These are phyloP conservation scores for Pogonus chalceus DNA, from an alignment of 1,140 invertebrate species.

Conservation along the genomic window DNA sequence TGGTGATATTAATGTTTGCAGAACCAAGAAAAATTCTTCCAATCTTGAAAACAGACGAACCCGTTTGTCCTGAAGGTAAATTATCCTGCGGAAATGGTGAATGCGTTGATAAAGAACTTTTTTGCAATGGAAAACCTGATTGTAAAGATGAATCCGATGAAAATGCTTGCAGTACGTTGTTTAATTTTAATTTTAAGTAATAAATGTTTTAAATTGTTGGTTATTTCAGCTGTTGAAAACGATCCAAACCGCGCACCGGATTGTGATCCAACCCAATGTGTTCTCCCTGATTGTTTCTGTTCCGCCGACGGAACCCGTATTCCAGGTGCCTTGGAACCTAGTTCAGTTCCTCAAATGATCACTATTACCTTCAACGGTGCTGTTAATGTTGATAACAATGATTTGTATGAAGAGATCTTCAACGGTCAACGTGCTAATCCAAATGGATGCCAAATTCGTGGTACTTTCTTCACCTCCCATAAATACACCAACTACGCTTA, in stretches of 20 bases:
- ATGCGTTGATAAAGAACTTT: constrained; percentile 80
- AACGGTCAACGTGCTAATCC: constrained; percentile 77
- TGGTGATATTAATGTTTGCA: constrained; percentile 38
- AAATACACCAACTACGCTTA: constrained; percentile 94
- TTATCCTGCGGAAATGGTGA: constrained; percentile 81
- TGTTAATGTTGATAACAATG: constrained; percentile 88
- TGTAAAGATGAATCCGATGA: constrained; percentile 93
- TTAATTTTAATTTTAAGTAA: not conserved
- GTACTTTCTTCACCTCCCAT: constrained; percentile 93
- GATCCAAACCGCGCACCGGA: constrained; percentile 83
- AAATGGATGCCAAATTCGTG: constrained; percentile 87
- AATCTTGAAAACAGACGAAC: constrained; percentile 83
- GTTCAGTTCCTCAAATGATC: constrained; percentile 87
- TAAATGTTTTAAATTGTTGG: not conserved
- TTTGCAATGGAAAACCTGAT: constrained; percentile 85
- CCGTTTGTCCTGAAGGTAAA: constrained; percentile 78
- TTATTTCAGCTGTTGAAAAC: constrained; percentile 63
- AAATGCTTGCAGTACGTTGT: constrained; percentile 82
- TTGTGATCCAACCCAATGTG: constrained; percentile 80
- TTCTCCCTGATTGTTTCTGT: constrained; percentile 87
- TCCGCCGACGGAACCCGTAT: constrained; percentile 86
- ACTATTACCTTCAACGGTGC: constrained; percentile 91
- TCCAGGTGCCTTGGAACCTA: constrained; percentile 68
- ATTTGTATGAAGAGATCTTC: constrained; percentile 84
- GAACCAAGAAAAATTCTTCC: constrained; percentile 81